Percentiles rank a stretch among this genome's conserved stretches.
Conservation (phyloP, 2,888 invertebrate genomes). For the Coelopa pilipes region DNA sequence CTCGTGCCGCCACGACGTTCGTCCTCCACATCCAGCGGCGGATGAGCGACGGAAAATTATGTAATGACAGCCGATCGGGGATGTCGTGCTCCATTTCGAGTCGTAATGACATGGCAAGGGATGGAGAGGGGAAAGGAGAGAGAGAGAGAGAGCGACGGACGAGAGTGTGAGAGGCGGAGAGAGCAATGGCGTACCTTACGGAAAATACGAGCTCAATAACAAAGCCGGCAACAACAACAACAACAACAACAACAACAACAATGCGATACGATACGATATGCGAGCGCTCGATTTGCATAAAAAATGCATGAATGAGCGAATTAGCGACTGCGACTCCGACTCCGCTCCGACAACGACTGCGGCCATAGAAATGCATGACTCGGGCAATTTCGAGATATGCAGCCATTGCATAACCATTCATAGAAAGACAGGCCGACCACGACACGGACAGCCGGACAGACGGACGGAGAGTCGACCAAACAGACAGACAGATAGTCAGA, state of each 20-base stretch:
- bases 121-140: too few relatives aligned
- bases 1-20: too few relatives aligned
- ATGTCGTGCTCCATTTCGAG: conserved; percentile 1
- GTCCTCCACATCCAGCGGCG: too few relatives aligned
- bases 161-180: too few relatives aligned
- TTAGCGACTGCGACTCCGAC: background rate
- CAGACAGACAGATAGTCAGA: background rate
- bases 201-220: background rate
- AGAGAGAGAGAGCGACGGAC: too few relatives aligned
- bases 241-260: background rate
- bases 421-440: background rate
- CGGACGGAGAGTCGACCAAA: too few relatives aligned
- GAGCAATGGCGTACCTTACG: background rate
- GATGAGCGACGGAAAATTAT: background rate
- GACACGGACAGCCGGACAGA: background rate
- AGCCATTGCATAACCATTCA: conserved; percentile 3
- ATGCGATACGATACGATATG: background rate
- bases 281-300: conserved; percentile 24
- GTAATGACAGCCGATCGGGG: background rate
- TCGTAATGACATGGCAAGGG: background rate
- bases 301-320: conserved; percentile 22
- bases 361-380: background rate
- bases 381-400: conserved; percentile 6
- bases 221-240: background rate
- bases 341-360: background rate